Evolutionary conservation across 1,140 invertebrate genomes (phyloP).

Genomic region (Eumaeus atala): DNA sequence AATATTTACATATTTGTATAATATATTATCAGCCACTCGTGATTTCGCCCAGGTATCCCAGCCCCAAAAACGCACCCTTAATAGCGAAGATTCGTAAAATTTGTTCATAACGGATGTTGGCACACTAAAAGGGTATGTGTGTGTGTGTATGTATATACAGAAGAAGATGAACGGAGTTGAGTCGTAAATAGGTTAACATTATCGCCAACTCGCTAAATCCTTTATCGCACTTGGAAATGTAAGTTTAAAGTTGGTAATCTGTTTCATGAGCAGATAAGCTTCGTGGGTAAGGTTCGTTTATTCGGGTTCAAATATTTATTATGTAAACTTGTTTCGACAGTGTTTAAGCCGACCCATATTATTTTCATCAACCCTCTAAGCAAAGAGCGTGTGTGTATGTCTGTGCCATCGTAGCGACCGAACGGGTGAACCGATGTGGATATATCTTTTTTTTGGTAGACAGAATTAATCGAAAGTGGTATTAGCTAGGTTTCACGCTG

Average conservation of each 20-base stretch:
- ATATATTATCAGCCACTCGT: no score
- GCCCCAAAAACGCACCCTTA: no score
- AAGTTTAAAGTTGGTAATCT: conserved; percentile 46
- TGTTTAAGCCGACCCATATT: conserved; percentile 11
- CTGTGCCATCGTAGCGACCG: no score
- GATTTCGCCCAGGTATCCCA: no score
- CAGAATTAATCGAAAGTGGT: no score
- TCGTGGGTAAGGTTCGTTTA: conserved; percentile 38
- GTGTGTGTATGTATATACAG: conserved; percentile 12
- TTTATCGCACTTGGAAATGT: conserved; percentile 31
- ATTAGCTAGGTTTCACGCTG: no score
- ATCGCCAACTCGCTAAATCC: conserved; percentile 29
- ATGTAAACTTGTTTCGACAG: conserved; percentile 24
- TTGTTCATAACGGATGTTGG: no score
- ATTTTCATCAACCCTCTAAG: background rate
- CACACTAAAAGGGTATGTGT: no score
- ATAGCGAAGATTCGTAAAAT: no score
- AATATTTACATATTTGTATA: no score
- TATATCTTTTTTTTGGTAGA: no score
- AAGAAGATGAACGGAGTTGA: conserved; percentile 1
- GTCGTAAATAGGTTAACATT: conserved; percentile 14
- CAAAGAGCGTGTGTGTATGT: background rate
- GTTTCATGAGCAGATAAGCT: conserved; percentile 44
- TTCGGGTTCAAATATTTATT: conserved; percentile 42
- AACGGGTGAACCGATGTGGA: no score